phyloP scores from a whole-genome alignment of 2,113 vertebrate genomes.

The Hyla sarda region DNA sequence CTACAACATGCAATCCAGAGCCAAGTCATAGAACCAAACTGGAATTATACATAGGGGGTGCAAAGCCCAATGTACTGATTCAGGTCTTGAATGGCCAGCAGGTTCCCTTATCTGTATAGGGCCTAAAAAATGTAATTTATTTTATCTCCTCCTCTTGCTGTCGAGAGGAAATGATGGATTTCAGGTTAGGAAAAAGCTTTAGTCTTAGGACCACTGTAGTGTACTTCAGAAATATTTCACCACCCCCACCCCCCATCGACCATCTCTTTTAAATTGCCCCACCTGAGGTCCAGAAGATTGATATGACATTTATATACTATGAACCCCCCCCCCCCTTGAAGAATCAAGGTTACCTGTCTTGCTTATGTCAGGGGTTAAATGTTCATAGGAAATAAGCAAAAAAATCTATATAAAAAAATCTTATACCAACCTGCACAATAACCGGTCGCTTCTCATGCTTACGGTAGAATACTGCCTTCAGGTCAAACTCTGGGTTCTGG shows the following conservation, averaged over 20 bases:
- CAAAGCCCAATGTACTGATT: neutral
- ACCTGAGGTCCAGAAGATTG: neutral
- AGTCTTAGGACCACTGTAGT: no score
- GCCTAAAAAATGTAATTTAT: no score
- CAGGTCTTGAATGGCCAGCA: neutral
- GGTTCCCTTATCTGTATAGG: neutral
- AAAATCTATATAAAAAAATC: neutral
- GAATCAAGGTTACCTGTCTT: no score
- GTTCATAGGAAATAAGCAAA: neutral
- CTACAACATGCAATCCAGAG: neutral
- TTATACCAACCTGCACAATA: conserved; percentile 66
- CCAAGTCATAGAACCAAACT: neutral
- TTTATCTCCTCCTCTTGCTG: neutral
- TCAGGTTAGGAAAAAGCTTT: no score
- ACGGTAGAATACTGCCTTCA: conserved; percentile 79
- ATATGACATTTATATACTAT: neutral
- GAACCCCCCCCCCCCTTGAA: neutral
- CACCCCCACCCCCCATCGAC: no score
- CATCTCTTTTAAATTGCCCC: neutral
- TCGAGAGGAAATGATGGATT: neutral
- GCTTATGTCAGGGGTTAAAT: no score
- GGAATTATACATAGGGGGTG: neutral
- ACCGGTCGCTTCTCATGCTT: conserved; percentile 70
- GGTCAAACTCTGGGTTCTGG: conserved; percentile 77
- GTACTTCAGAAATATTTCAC: no score